Evolutionary conservation across 2,113 vertebrate genomes (phyloP).

Genomic region (Eulacestoma nigropectus): DNA sequence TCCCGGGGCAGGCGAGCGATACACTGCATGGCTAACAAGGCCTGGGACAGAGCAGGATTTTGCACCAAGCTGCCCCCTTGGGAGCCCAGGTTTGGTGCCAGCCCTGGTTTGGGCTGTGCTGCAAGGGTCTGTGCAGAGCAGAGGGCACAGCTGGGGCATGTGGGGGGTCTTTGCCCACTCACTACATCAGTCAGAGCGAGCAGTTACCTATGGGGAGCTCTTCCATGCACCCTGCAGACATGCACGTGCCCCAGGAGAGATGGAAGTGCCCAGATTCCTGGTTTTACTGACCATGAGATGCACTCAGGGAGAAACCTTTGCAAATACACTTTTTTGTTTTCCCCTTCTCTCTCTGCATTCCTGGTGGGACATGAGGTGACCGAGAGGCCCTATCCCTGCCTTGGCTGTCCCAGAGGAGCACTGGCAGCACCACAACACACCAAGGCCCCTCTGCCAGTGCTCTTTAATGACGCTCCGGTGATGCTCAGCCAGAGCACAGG

Average conservation of each 20-base stretch:
- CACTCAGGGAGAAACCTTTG: neutral
- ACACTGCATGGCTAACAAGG: fast-evolving
- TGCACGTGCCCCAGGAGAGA: fast-evolving
- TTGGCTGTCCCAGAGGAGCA: neutral
- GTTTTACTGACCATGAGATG: neutral
- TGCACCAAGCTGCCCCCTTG: fast-evolving
- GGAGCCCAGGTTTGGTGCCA: neutral
- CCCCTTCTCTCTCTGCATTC: neutral
- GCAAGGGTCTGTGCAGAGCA: neutral
- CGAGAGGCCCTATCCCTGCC: neutral
- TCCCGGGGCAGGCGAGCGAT: too few species aligned
- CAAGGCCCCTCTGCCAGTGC: fast-evolving
- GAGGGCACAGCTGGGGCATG: neutral
- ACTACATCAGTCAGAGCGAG: fast-evolving
- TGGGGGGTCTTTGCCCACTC: neutral
- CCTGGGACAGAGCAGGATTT: neutral
- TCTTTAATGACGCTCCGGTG: neutral
- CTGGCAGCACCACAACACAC: fast-evolving
- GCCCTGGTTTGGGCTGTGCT: neutral
- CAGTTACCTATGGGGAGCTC: neutral
- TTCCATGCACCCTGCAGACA: fast-evolving
- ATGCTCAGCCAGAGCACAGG: neutral
- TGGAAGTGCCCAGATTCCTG: neutral
- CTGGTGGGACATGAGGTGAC: neutral
- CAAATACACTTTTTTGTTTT: neutral